Base-by-base conservation (phyloP, 92 coral and sea anemone species). In the Zoanthus solanderi region DNA sequence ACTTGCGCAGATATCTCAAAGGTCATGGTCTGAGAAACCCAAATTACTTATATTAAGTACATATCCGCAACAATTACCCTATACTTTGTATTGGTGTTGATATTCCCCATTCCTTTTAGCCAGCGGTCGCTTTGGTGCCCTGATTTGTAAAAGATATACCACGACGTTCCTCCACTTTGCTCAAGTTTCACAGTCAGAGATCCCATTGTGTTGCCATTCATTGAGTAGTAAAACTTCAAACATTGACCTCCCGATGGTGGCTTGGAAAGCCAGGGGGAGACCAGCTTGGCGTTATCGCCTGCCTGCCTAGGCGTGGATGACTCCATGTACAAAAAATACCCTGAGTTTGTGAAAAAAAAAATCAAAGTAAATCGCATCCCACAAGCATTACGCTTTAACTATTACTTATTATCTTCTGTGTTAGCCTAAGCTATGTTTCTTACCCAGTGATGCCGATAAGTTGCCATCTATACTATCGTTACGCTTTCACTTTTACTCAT, bases 261-360 rank as follows among this genome's bases (percentile, higher is more conserved):
- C 46, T 75, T 79, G 4, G 93, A 73, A 10, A 77, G 34, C 92
- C 92, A 89, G 6, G 91, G 88, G 67, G 95, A 86, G 32, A 82
- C 86, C n/a, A 96, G 77, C 44, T 84, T 87, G 14, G 98, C 98
- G 11, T 58, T 86, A 42, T 92, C 90, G 6, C 94, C 95, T 34
- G 71, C 52, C 52, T 60, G 48, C 6, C 90, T 71, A 0, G 90
- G 89, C 0, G 46, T 15, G 15, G 98, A 93, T 0, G 98, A 96
- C 79, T 95, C 98, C 81, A 95, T 90, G 76, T 96, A 95, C 83
- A 96, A 78, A 75, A 95, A 96, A 58, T 88, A 89, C 0, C 98
- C 98, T 96, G 50, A 53, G 32, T 5, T 5, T 2, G 6, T 30
- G 2, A 67, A n/a, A 9, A 50, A 50, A 34, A 34, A 0, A 2